Conservation (phyloP, 2,888 invertebrate species). For the Azorinus chamasolen region DNA sequence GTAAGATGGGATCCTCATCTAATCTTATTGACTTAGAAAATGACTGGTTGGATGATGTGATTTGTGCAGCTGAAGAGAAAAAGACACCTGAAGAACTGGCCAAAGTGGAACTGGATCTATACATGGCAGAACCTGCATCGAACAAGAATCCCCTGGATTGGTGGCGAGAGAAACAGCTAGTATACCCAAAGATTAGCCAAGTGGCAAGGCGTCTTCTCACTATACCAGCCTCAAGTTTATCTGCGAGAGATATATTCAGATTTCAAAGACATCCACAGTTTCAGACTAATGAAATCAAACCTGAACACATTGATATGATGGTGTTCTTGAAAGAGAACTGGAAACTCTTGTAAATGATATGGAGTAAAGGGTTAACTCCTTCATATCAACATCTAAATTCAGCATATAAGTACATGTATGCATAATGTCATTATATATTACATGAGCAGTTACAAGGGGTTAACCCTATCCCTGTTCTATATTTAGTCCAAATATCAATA, state of each 20-base stretch:
- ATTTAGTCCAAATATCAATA: no score
- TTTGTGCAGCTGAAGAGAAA: constrained; percentile 42
- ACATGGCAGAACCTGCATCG: constrained; percentile 56
- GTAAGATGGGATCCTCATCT: not conserved
- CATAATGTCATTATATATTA: no score
- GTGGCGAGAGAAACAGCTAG: constrained; percentile 53
- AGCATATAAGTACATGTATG: no score
- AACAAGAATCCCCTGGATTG: constrained; percentile 43
- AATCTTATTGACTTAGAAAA: constrained; percentile 29
- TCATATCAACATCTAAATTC: no score
- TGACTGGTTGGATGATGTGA: constrained; percentile 65
- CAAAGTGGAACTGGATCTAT: constrained; percentile 59
- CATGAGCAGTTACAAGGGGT: no score
- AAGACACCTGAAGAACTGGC: constrained; percentile 54
- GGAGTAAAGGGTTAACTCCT: no score
- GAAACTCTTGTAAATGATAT: not conserved
- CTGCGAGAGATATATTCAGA: constrained; percentile 35
- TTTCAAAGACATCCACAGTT: constrained; percentile 2
- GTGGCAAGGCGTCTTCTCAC: constrained; percentile 48
- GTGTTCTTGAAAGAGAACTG: constrained; percentile 59
- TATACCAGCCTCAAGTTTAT: constrained; percentile 54
- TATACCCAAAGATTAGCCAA: constrained; percentile 49
- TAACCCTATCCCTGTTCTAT: no score
- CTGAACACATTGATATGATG: constrained; percentile 58
- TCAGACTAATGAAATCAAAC: constrained; percentile 26